Evolutionary conservation across 2,113 vertebrate species (phyloP).

Genomic region (Ivindomyrus marchei): DNA sequence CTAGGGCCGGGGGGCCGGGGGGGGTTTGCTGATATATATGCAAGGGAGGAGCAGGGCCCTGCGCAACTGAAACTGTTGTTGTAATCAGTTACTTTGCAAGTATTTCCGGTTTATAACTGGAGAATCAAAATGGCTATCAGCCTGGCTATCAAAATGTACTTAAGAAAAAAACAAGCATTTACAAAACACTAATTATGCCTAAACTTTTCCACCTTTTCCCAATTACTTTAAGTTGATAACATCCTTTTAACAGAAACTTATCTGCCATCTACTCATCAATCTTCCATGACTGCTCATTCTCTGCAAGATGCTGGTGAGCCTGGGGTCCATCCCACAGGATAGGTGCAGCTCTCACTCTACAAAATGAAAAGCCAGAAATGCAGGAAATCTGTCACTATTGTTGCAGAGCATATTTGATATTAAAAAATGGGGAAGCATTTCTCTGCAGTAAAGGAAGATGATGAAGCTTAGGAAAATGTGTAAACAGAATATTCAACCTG

Average conservation of each 20-base stretch:
- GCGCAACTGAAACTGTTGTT: constrained; percentile 45
- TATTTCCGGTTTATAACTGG: constrained; percentile 43
- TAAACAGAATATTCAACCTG: constrained; percentile 47
- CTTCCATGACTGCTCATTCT: neutral
- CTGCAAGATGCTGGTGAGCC: neutral
- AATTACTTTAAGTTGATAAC: constrained; percentile 15
- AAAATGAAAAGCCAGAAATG: neutral
- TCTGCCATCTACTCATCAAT: neutral
- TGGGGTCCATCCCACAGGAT: neutral
- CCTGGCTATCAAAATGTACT: constrained; percentile 37
- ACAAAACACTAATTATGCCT: constrained; percentile 51
- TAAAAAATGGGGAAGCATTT: neutral
- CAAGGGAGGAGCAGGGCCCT: constrained; percentile 29
- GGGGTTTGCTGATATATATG: neutral
- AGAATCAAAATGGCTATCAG: constrained; percentile 14
- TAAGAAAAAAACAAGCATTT: constrained; percentile 37
- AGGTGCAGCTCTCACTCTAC: neutral
- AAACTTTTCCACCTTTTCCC: constrained; percentile 35
- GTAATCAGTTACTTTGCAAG: constrained; percentile 42
- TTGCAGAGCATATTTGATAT: neutral
- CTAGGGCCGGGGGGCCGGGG: neutral
- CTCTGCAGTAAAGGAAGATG: constrained; percentile 34
- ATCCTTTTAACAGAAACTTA: neutral
- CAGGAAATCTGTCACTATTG: neutral
- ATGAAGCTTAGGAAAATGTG: constrained; percentile 44